These are phyloP conservation scores for Canis aureus DNA, from an alignment of 2,113 vertebrate genomes.

Conservation along the genomic window DNA sequence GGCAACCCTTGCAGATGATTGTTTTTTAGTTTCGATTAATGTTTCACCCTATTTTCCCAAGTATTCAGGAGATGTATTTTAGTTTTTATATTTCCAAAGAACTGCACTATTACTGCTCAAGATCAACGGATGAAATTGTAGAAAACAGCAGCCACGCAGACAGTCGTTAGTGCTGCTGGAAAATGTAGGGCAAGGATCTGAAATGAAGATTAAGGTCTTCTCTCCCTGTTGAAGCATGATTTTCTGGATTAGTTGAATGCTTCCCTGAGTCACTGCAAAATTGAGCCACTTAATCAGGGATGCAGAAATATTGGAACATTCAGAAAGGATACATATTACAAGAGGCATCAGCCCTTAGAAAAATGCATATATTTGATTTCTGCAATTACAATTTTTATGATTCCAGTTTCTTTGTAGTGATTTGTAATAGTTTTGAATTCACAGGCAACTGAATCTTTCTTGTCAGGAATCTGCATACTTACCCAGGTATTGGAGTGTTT, in stretches of 20 bases:
- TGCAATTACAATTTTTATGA: neutral
- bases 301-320: conserved; percentile 63
- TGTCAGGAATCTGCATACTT: neutral
- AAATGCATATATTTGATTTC: conserved; percentile 12
- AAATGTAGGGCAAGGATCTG: conserved; percentile 11
- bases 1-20: conserved; percentile 76
- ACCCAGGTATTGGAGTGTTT: neutral
- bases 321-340: conserved; percentile 39
- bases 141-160: conserved; percentile 41
- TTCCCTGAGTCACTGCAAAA: conserved; percentile 45
- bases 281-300: conserved; percentile 44
- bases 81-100: conserved; percentile 79
- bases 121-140: conserved; percentile 31
- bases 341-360: conserved; percentile 13
- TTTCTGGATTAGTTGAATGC: conserved; percentile 50
- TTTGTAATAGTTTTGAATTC: conserved; percentile 18
- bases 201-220: conserved; percentile 52
- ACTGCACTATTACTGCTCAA: neutral
- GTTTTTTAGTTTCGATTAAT: conserved; percentile 86
- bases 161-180: conserved; percentile 26
- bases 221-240: conserved; percentile 22
- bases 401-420: neutral
- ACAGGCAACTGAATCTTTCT: neutral
- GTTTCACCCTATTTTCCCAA: conserved; percentile 80
- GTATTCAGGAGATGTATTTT: conserved; percentile 78